Percentiles rank a stretch among this genome's conserved stretches.
These are phyloP conservation scores for Chelonus formosanus DNA, from an alignment of 2,888 invertebrate genomes.

Conservation along the genomic window DNA sequence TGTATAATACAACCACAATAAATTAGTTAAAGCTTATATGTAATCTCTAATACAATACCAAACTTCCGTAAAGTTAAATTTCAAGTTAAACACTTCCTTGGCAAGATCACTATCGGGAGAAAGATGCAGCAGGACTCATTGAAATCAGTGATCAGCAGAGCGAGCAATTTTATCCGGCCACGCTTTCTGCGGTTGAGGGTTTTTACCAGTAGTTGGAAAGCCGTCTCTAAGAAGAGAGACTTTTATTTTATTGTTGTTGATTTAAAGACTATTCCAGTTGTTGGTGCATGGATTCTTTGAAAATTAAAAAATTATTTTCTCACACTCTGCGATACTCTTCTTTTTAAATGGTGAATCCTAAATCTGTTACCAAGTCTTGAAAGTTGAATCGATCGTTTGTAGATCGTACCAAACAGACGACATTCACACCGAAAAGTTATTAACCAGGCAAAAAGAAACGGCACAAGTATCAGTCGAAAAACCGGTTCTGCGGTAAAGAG, in stretches of 20 bases:
- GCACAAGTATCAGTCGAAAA: slow-evolving; percentile 29
- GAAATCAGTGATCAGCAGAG: slow-evolving; percentile 50
- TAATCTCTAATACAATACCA: too few species aligned
- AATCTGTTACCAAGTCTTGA: not conserved
- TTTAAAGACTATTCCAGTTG: not conserved
- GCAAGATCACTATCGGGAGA: slow-evolving; percentile 10
- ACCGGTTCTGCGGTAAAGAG: slow-evolving; percentile 45
- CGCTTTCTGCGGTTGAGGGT: slow-evolving; percentile 56
- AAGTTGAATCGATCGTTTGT: slow-evolving; percentile 4
- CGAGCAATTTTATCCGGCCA: slow-evolving; percentile 59
- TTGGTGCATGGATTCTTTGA: not conserved
- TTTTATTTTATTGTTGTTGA: slow-evolving; percentile 1
- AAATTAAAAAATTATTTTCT: too few species aligned
- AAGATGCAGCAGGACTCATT: slow-evolving; percentile 34
- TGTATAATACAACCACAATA: not conserved
- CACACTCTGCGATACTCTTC: not conserved
- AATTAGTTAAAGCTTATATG: too few species aligned
- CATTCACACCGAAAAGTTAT: slow-evolving; percentile 23
- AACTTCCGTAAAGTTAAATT: not conserved
- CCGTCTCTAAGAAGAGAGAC: slow-evolving; percentile 33
- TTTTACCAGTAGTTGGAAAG: slow-evolving; percentile 36
- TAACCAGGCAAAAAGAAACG: slow-evolving; percentile 16
- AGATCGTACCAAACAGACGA: not conserved
- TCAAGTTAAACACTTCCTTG: not conserved
- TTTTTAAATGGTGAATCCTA: not conserved